Evolutionary conservation across 2,797 vertebrate genomes (phyloP), one percentile per base, ranked within the genome.

Genomic region (Kryptolebias ocellatus): DNA sequence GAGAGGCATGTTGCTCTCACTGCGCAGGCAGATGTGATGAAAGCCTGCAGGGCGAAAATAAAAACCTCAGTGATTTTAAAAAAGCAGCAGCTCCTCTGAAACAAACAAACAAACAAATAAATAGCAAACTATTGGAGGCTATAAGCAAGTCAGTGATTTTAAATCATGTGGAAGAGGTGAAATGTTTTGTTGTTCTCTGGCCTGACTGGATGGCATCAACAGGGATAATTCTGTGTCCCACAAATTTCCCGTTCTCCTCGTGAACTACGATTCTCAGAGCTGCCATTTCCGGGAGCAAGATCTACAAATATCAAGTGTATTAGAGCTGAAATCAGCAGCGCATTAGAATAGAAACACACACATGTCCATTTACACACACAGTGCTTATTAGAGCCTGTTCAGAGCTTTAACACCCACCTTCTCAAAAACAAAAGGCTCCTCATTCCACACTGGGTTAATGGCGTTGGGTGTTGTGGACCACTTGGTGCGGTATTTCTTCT

Each of bases 401-500:
- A 15, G 1, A 37, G 29, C n/a, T 59, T 37, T 20, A 10, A 42
- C 8, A 51, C 69, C 46, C 56, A 98, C 97, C 96, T 99, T 99
- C 84, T 99, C 97, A 87, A 99, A 99, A 74, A 98, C 94, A 88
- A 97, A 99, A 12, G 96, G 94, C 55, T 98, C 97, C 75, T 99
- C 97, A 29, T 97, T 98, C 97, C 97, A 99, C 53, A 98, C 93
- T 0, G 98, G 98, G 84, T 99, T 99, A 65, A 99, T 97, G 76
- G 95, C 94, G 27, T 99, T 99, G 72, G 95, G 89, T 0, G 84
- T 93, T 17, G 95, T 74, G 34, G 94, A 93, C 92, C 95, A 92
- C 77, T 98, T 99, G 74, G 97, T 99, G 73, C 96, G 95, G 67
- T 93, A 97, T 83, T 96, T 98, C 81, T 96, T 95, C 74, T 98